Base-by-base conservation (phyloP, 2,888 invertebrate genomes). In the Drosophila helvetica region DNA sequence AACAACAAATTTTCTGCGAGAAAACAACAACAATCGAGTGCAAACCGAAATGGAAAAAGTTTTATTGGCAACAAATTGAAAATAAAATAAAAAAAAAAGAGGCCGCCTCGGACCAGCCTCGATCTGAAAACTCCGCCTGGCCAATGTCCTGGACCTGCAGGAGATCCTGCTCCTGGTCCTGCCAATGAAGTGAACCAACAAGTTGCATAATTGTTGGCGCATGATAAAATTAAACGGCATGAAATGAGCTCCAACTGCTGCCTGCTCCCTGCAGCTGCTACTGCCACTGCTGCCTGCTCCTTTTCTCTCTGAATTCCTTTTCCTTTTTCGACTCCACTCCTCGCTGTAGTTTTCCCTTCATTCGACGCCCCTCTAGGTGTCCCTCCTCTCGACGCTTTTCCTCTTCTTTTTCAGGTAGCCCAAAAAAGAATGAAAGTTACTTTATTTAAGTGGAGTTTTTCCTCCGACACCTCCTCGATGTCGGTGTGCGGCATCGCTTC, bases 151-250 rank as follows among this genome's bases (percentile, higher is more conserved):
- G 38, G 0, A 5, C 33, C 10, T 47, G n/a, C n/a, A n/a, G 50
- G 62, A 7, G 38, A 0, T 33, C 33, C 10, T 50, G 50, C 54
- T 12, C 25, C 7, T 8, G 27, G 15, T 38, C 38, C 38, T 38
- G 38, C 15, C 38, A 38, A 38, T 38, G 27, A 58, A 73, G 48
- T 38, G 62, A 75, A 60, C 80, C 86, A 89, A 88, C 88, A 81
- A 89, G 88, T 86, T 89, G 89, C 85, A 86, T 89, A 89, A 85
- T 89, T 88, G 85, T 78, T 83, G 86, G 85, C 81, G 81, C 86
- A 80, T 79, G 85, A 83, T 86, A 86, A 89, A 85, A 89, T 88
- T 88, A 88, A 88, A 86, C 81, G 86, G 72, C 78, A 68, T 57
- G 69, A 81, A 87, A 77, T 77, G 77, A 71, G 77, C 74, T 25